Conservation (phyloP, 2,888 invertebrate species). For the Erebia epiphron region DNA sequence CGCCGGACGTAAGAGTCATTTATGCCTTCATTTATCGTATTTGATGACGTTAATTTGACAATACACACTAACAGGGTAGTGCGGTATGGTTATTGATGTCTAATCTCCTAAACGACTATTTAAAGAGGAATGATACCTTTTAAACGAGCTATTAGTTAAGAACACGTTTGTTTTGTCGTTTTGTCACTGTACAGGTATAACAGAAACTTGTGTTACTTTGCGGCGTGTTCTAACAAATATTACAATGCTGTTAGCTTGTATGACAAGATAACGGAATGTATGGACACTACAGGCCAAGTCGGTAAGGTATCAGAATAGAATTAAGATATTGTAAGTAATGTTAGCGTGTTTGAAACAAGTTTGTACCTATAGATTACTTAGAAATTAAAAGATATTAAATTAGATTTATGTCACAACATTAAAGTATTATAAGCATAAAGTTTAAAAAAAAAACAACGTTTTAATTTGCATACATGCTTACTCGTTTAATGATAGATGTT, state of each 20-base stretch:
- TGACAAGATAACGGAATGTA: conserved; percentile 42
- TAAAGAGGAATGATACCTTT: conserved; percentile 21
- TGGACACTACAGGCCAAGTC: conserved; percentile 30
- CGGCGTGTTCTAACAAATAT: conserved; percentile 38
- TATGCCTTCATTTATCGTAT: conserved; percentile 63
- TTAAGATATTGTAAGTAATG: conserved; percentile 28
- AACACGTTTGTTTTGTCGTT: conserved; percentile 30
- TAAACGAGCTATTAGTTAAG: conserved; percentile 27
- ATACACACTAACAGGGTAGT: conserved; percentile 43
- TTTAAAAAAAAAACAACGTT: not conserved
- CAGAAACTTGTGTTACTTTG: conserved; percentile 35
- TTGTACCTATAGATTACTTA: conserved; percentile 15
- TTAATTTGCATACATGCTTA: not conserved
- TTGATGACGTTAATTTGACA: conserved; percentile 51
- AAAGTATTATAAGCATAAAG: not conserved
- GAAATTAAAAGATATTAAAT: no score
- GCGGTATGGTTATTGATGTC: conserved; percentile 27
- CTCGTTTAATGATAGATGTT: no score
- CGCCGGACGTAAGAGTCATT: conserved; percentile 64
- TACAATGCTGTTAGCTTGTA: conserved; percentile 41
- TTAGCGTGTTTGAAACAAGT: conserved; percentile 18
- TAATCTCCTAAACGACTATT: conserved; percentile 20
- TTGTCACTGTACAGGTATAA: conserved; percentile 28
- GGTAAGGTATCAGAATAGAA: conserved; percentile 28
- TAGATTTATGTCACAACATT: conserved; percentile 16